Conservation (phyloP, 2,888 invertebrate genomes). For the Plagodis dolabraria region DNA sequence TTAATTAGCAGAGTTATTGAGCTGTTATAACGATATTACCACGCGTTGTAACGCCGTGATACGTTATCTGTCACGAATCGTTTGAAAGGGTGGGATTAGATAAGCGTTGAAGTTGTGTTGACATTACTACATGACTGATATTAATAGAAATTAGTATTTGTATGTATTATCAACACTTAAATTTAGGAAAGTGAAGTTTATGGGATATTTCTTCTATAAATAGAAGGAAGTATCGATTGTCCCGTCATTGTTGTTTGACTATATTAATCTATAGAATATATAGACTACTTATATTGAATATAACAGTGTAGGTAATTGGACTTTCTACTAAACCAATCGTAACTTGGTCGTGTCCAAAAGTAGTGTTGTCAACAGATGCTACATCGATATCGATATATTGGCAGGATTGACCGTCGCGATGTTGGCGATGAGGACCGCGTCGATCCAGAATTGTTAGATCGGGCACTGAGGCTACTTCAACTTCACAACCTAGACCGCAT, state of each 20-base stretch:
- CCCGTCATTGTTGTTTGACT: background rate
- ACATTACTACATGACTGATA: background rate
- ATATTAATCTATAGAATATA: background rate
- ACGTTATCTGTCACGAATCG: conserved; percentile 36
- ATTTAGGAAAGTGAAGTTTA: too few relatives aligned
- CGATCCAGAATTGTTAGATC: conserved; percentile 82
- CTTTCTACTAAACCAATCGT: conserved; percentile 47
- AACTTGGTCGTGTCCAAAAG: conserved; percentile 64
- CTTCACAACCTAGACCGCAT: conserved; percentile 85
- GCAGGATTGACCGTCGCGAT: conserved; percentile 83
- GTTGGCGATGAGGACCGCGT: conserved; percentile 70
- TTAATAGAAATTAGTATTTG: conserved; percentile 1
- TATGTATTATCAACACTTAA: too few relatives aligned
- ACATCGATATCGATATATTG: conserved; percentile 79
- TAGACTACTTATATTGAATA: too few relatives aligned
- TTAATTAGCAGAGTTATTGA: conserved; percentile 53
- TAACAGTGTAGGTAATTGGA: background rate
- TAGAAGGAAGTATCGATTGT: background rate
- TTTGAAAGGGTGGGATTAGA: conserved; percentile 30
- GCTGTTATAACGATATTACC: conserved; percentile 41
- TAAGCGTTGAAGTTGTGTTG: conserved; percentile 11
- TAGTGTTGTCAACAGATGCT: conserved; percentile 57
- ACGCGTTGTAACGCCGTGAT: conserved; percentile 39
- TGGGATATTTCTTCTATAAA: too few relatives aligned
- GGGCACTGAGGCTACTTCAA: conserved; percentile 83